Evolutionary conservation across 2,113 vertebrate genomes (phyloP).

Genomic region (Zonotrichia leucophrys): DNA sequence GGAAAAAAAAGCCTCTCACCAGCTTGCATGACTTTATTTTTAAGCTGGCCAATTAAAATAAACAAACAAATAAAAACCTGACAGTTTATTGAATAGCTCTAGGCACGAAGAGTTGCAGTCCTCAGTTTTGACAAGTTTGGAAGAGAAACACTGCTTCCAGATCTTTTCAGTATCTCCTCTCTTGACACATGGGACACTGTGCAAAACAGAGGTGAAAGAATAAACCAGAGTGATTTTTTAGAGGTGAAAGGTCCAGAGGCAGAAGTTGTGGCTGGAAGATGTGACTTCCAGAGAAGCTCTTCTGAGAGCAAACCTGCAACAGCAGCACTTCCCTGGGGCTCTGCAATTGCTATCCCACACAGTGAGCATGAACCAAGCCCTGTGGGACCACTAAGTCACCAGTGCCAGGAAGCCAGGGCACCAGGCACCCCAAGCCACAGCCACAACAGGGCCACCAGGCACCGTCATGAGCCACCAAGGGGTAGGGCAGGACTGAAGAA

Average conservation of each 20-base stretch:
- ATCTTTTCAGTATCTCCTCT: not conserved
- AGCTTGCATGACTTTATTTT: not conserved
- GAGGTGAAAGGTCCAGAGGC: not conserved
- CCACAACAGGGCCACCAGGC: not conserved
- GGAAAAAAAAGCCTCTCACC: fast-evolving
- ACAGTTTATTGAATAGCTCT: not conserved
- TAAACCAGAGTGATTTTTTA: no score
- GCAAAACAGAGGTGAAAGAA: not conserved
- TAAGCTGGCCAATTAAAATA: not conserved
- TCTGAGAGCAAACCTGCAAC: not conserved
- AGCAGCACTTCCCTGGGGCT: not conserved
- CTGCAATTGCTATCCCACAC: not conserved
- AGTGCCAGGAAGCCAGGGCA: not conserved
- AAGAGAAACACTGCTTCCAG: not conserved
- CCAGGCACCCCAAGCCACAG: not conserved
- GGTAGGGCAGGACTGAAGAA: not conserved
- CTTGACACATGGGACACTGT: not conserved
- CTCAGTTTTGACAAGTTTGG: not conserved
- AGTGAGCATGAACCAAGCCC: no score
- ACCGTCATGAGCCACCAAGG: fast-evolving
- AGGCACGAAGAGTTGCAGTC: not conserved
- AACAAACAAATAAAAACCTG: not conserved
- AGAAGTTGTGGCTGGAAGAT: not conserved
- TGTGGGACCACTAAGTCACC: not conserved
- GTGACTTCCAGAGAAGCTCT: not conserved